These are phyloP conservation scores for Ochotona princeps DNA, from an alignment of 2,113 vertebrate species.

Conservation along the genomic window DNA sequence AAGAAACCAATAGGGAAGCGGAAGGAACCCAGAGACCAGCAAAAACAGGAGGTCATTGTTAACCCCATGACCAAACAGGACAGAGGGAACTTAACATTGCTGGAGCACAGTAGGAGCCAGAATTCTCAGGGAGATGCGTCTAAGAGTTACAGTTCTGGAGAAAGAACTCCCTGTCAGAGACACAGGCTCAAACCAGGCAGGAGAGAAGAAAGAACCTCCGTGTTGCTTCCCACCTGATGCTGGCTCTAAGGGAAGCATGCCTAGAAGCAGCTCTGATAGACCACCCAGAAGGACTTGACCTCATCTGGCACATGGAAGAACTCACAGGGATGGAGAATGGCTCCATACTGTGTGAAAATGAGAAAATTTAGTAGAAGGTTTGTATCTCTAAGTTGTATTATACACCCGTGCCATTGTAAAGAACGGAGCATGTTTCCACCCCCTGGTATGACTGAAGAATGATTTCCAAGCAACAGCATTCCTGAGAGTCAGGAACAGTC, in stretches of 20 bases:
- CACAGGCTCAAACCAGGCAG: neutral
- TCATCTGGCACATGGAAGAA: neutral
- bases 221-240: neutral
- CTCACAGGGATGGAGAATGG: neutral
- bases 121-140: too few relatives aligned
- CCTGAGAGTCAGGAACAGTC: neutral
- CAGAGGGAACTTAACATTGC: neutral
- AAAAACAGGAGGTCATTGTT: neutral
- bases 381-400: neutral
- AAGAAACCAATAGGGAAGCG: neutral
- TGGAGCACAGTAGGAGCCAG: neutral
- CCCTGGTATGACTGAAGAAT: neutral
- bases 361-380: neutral
- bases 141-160: neutral
- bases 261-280: neutral
- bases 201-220: neutral
- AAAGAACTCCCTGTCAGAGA: neutral
- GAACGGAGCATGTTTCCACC: neutral
- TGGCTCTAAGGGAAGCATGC: neutral
- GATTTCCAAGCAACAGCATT: neutral
- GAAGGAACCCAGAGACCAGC: neutral
- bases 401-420: neutral
- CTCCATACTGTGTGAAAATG: neutral
- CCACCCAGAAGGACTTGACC: neutral
- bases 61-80: neutral